Evolutionary conservation across 2,888 invertebrate species (phyloP), one percentile per base, ranked within the genome.

Genomic region (Drosophila atripex): DNA sequence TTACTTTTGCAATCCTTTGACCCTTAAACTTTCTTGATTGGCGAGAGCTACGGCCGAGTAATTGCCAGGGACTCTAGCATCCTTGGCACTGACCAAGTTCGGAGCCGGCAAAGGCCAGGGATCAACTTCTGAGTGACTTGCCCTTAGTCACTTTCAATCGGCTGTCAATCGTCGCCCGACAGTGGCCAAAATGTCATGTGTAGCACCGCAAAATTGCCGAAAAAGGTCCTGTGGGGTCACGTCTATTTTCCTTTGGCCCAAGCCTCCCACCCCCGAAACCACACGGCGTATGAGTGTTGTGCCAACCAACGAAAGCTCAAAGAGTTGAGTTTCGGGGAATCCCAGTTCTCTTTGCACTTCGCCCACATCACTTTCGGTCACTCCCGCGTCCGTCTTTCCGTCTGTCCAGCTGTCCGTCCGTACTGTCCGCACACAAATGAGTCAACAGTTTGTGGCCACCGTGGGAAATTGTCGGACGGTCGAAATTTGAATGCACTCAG

Each of bases 391-490:
- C 56, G 9, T 11, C 30, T 25, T 1, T 25, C 30, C 30, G 14
- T 5, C 23, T 28, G 38, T 9, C 25, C 18, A 2, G 18, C 18
- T 38, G 11, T 1, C 18, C 14, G 21, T 18, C 45, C 52, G 5
- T 3, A 3, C 43, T 30, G 60, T 60, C 45, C 50, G 46, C 74
- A 80, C 86, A 69, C 76, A 82, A 85, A 78, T 80, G 85, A 86
- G 87, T 82, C 82, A 82, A 87, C 87, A 87, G 82, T 72, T 85
- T 87, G 85, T 78, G 78, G 84, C 85, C 73, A 69, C 39, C 68
- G 57, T 61, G 60, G 60, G 39, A 60, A 39, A 47, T 16, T 23
- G 46, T 60, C 46, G 61, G 47, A 7, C 41, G 2, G 18, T 30
- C 39, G n/a, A 30, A 30, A 43, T 41, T 41, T 16, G 41, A 16